Evolutionary conservation across 2,113 vertebrate genomes (phyloP).

Genomic region (Myiagra hebetior): DNA sequence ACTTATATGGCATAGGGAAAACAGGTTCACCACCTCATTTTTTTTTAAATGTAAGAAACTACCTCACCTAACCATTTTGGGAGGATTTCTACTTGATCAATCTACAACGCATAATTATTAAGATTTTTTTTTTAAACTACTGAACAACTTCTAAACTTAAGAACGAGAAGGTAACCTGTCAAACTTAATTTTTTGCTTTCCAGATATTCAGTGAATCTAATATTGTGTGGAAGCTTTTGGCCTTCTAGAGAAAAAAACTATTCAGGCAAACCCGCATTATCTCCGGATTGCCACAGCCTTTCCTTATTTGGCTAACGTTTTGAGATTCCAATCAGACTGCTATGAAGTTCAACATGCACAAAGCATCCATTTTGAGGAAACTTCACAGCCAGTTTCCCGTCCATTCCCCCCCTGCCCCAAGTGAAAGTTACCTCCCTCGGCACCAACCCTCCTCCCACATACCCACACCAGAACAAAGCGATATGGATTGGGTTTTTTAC

Average conservation of each 20-base stretch:
- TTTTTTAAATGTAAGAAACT: not conserved
- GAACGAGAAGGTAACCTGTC: not conserved
- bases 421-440: conserved; percentile 2
- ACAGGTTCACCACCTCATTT: not conserved
- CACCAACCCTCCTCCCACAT: not conserved
- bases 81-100: not conserved
- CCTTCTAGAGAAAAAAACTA: conserved; percentile 64
- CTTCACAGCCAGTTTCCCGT: conserved; percentile 52
- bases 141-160: not conserved
- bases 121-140: not conserved
- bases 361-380: conserved; percentile 81
- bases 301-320: conserved; percentile 86
- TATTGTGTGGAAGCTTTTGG: conserved; percentile 47
- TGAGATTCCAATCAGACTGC: conserved; percentile 81
- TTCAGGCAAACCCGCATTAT: conserved; percentile 77
- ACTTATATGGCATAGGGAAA: not conserved
- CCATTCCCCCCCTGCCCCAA: not conserved
- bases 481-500: not conserved
- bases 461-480: conserved; percentile 10
- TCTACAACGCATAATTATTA: not conserved
- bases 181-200: not conserved
- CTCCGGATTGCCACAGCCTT: conserved; percentile 79
- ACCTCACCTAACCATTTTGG: not conserved
- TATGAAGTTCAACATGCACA: conserved; percentile 82
- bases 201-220: not conserved